A percentile compares a stretch with the other conserved stretches of the same genome.
Evolutionary conservation across 2,797 vertebrate species (phyloP).

Genomic region (Cephalopachus bancanus): DNA sequence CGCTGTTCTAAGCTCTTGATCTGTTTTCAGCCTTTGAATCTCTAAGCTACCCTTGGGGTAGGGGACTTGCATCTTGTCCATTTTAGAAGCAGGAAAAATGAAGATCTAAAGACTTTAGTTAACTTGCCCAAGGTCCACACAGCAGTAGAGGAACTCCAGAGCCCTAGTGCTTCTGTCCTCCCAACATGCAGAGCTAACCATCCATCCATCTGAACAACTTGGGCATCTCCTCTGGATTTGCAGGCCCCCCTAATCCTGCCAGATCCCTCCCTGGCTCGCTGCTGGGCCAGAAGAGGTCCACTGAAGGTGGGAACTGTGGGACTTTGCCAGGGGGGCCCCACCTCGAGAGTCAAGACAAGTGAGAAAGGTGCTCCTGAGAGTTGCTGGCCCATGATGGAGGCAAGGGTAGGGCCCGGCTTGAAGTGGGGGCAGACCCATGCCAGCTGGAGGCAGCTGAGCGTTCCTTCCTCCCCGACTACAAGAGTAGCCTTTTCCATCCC

Average conservation of each 20-base stretch:
- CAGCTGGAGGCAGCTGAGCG: background rate
- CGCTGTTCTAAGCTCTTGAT: background rate
- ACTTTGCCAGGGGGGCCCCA: conserved; percentile 43
- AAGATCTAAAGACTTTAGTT: background rate
- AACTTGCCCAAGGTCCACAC: background rate
- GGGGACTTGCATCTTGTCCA: background rate
- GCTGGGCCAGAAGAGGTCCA: background rate
- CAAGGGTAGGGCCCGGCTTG: background rate
- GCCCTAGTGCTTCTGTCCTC: background rate
- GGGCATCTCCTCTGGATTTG: background rate
- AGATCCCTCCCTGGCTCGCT: background rate
- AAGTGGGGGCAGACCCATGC: background rate
- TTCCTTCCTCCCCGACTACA: background rate
- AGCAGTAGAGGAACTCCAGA: background rate
- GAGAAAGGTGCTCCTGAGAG: conserved; percentile 42
- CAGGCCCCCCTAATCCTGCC: background rate
- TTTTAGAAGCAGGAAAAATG: background rate
- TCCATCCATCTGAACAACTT: too few relatives aligned
- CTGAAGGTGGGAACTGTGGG: conserved; percentile 34
- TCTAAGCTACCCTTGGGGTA: background rate
- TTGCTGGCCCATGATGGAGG: conserved; percentile 28
- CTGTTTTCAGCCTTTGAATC: background rate
- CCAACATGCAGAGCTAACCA: rapidly evolving
- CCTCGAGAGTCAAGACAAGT: conserved; percentile 56
- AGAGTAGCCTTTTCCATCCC: background rate